Evolutionary conservation across 2,113 vertebrate species (phyloP).

Genomic region (Microcebus jonahi): DNA sequence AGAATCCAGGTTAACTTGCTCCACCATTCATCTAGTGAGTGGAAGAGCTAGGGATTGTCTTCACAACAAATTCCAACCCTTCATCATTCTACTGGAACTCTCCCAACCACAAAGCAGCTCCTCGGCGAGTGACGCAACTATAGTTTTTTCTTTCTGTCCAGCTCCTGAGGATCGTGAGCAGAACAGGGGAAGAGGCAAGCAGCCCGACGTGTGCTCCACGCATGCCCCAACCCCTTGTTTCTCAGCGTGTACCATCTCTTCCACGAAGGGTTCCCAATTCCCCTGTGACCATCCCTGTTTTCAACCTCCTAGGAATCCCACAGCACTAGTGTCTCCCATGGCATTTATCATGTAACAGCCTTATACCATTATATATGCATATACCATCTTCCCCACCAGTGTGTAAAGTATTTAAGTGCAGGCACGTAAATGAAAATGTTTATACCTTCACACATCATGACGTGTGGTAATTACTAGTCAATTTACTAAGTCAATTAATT

Average conservation of each 20-base stretch:
- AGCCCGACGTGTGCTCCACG: neutral
- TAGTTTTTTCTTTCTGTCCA: neutral
- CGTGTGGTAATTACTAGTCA: neutral
- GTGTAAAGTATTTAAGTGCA: neutral
- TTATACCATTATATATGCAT: too few species aligned
- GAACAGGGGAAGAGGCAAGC: neutral
- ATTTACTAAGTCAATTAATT: neutral
- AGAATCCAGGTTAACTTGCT: neutral
- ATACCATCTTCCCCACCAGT: neutral
- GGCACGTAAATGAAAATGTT: neutral
- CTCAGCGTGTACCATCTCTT: neutral
- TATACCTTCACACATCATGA: neutral
- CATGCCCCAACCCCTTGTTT: rapidly evolving
- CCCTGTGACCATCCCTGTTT: neutral
- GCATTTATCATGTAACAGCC: neutral
- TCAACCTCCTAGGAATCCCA: neutral
- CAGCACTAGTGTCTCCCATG: rapidly evolving
- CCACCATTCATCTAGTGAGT: neutral
- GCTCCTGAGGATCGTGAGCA: neutral
- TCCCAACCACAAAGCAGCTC: neutral
- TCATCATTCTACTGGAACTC: neutral
- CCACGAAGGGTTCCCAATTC: neutral
- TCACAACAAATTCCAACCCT: neutral
- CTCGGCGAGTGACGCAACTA: neutral
- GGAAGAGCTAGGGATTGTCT: neutral